A percentile compares a stretch with the other conserved stretches of the same genome.
These are phyloP conservation scores for Harpagus bidentatus DNA, from an alignment of 2,113 vertebrate genomes.

Conservation along the genomic window DNA sequence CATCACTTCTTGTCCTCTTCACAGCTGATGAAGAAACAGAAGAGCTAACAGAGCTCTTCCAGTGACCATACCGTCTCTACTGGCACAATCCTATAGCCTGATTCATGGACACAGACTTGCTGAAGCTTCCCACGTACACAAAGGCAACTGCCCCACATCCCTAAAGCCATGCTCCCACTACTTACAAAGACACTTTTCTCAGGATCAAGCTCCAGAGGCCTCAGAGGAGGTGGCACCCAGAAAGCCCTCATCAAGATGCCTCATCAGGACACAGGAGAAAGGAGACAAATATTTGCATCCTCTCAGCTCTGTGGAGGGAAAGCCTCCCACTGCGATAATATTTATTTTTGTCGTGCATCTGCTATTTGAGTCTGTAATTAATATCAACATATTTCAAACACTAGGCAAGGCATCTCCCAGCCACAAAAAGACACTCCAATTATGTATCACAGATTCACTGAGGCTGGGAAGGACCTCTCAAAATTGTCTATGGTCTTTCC, in stretches of 20 bases:
- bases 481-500: neutral
- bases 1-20: neutral
- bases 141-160: neutral
- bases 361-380: conserved; percentile 56
- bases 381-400: conserved; percentile 53
- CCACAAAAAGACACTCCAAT: conserved; percentile 15
- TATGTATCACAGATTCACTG: neutral
- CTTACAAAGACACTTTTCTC: neutral
- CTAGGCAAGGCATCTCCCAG: conserved; percentile 23
- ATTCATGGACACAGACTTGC: neutral
- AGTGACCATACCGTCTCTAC: neutral
- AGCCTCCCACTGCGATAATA: conserved; percentile 44
- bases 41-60: neutral
- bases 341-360: conserved; percentile 63
- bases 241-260: conserved; percentile 11
- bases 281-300: conserved; percentile 53
- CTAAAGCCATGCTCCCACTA: neutral
- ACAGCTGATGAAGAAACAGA: neutral
- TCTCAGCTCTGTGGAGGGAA: neutral
- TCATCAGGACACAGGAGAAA: neutral
- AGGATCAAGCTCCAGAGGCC: neutral
- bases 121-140: neutral
- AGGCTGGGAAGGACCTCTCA: neutral
- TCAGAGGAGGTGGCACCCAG: neutral
- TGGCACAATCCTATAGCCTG: neutral